Percentiles rank a stretch among this genome's conserved stretches.
Conservation (phyloP, 2,888 invertebrate species). For the Laspeyria flexula region DNA sequence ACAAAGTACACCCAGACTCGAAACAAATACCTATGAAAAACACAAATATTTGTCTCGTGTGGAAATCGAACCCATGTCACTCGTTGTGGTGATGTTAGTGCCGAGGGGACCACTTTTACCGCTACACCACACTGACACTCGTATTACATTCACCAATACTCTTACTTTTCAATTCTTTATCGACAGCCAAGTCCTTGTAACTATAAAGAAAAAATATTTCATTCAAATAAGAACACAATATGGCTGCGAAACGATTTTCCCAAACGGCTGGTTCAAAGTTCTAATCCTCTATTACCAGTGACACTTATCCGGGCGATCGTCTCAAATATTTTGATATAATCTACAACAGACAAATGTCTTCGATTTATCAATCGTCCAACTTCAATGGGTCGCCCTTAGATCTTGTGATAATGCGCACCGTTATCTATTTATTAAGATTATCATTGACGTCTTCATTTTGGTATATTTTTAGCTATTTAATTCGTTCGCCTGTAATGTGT, state of each 20-base stretch:
- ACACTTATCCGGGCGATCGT: constrained; percentile 77
- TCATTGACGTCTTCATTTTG: constrained; percentile 75
- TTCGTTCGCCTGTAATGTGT: constrained; percentile 66
- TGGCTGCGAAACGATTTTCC: constrained; percentile 43
- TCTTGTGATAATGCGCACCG: constrained; percentile 70
- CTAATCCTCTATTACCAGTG: constrained; percentile 75
- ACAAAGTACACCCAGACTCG: too few relatives aligned
- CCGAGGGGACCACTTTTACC: too few relatives aligned
- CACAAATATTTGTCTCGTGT: too few relatives aligned
- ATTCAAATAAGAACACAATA: constrained; percentile 3
- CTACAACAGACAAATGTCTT: constrained; percentile 77
- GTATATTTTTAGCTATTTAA: constrained; percentile 61
- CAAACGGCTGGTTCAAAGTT: constrained; percentile 43
- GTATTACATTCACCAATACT: too few relatives aligned
- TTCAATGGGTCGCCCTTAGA: constrained; percentile 58
- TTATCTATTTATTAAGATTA: constrained; percentile 78
- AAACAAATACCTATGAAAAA: too few relatives aligned
- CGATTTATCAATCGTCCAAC: constrained; percentile 74
- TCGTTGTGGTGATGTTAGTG: too few relatives aligned
- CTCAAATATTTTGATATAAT: constrained; percentile 85
- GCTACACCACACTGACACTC: too few relatives aligned
- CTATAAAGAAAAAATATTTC: not conserved
- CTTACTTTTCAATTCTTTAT: not conserved
- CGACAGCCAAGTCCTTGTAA: not conserved
- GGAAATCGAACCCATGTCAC: too few relatives aligned